Base-by-base conservation (phyloP, 2,888 invertebrate species). In the Apodemia zela region DNA sequence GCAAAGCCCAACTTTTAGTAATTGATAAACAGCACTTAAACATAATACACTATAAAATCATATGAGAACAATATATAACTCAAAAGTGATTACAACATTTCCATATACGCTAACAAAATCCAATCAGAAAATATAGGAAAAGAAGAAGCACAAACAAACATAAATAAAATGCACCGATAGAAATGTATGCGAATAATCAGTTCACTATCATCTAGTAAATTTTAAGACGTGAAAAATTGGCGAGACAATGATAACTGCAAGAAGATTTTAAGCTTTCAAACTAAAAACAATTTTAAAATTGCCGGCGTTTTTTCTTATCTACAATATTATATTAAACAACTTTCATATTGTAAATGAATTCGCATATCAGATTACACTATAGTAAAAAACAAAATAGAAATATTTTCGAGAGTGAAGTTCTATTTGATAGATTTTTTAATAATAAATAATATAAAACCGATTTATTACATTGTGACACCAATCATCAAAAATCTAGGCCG, bases 11-110 rank as follows among this genome's bases (percentile, higher is more conserved):
- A 57, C 29, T 57, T 29, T n/a, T 57, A 29, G 15, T 57, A 57
- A 57, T 29, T 57, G 57, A 57, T 57, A 57, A 25, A 57, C 57
- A 57, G 57, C 57, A 57, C 57, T 57, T 57, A 57, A 57, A 57
- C 57, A 57, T 57, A 57, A 57, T 57, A 57, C 25, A 29, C 25
- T 29, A 25, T 54, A 25, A 15, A 25, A n/a, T 29, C 25, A 25
- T n/a, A 25, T 25, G 15, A 13, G 15, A 21, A 21, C 18, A 54
- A 21, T 5, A 57, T 29, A 57, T 29, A 29, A 57, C 15, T 29
- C 15, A 57, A 25, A 57, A n/a, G 57, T 29, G 29, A 29, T 57
- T 29, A 57, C 15, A 57, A 57, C 25, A 4, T 29, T 21, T 25
- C 13, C 54, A 25, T 29, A 25, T 21, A 25, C 54, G 8, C 54